Conservation (phyloP, 2,888 invertebrate genomes). For the Anoplius nigerrimus region DNA sequence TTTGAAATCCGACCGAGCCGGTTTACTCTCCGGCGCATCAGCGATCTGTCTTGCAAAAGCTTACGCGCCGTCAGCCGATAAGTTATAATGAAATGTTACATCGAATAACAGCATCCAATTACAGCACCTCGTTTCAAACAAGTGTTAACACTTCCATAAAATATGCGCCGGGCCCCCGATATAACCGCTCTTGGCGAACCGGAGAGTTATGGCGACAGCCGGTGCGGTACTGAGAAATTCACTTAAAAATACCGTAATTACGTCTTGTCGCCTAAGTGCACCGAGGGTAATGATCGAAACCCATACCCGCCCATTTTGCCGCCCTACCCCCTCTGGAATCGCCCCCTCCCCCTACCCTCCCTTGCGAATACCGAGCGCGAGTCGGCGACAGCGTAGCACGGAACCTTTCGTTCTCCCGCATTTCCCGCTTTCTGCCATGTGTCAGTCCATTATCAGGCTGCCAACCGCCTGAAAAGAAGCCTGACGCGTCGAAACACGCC, state of each 20-base stretch:
- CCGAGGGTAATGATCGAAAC: too few species aligned
- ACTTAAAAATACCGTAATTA: slow-evolving; percentile 5
- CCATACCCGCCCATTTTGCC: too few species aligned
- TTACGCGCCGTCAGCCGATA: slow-evolving; percentile 19
- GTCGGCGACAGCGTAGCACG: too few species aligned
- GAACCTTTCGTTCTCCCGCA: too few species aligned
- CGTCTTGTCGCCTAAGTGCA: slow-evolving; percentile 1
- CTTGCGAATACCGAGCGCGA: too few species aligned
- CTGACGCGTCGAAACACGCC: too few species aligned
- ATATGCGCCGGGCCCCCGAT: slow-evolving; percentile 34
- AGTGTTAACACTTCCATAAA: slow-evolving; percentile 47
- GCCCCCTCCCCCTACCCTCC: too few species aligned
- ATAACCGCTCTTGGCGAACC: slow-evolving; percentile 19
- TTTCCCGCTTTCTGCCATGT: too few species aligned
- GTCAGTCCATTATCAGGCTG: too few species aligned
- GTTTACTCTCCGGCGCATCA: slow-evolving; percentile 3
- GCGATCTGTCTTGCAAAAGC: slow-evolving; percentile 17
- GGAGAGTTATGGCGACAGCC: slow-evolving; percentile 3
- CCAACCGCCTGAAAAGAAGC: too few species aligned
- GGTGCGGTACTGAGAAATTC: slow-evolving; percentile 5
- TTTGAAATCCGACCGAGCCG: slow-evolving; percentile 4
- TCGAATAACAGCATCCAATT: slow-evolving; percentile 44
- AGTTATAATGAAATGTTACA: slow-evolving; percentile 31
- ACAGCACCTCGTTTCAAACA: slow-evolving; percentile 33
- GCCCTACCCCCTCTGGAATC: too few species aligned